Percentiles rank a stretch among this genome's conserved stretches.
These are phyloP conservation scores for Tetranychus cinnabarinus DNA, from an alignment of 1,140 invertebrate genomes.

Conservation along the genomic window DNA sequence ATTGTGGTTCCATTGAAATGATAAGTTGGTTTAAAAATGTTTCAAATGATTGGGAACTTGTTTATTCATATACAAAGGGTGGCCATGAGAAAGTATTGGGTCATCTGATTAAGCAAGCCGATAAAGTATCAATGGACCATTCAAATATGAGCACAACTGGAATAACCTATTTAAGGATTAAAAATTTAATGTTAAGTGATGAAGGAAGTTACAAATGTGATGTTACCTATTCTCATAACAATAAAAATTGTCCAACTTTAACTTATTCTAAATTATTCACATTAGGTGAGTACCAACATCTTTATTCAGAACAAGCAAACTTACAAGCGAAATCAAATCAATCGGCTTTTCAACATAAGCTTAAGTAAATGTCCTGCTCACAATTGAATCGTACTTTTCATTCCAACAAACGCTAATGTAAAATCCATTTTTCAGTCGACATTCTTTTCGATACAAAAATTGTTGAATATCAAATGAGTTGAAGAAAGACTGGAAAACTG, in stretches of 20 bases:
- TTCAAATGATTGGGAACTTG: constrained; percentile 12
- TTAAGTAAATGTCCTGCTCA: too few species aligned
- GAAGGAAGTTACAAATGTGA: constrained; percentile 62
- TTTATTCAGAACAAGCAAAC: too few species aligned
- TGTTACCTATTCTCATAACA: constrained; percentile 35
- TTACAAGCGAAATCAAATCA: too few species aligned
- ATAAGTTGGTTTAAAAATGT: constrained; percentile 15
- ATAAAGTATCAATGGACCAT: constrained; percentile 2
- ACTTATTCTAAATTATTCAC: constrained; percentile 9
- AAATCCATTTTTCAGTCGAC: too few species aligned
- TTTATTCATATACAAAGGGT: constrained; percentile 12
- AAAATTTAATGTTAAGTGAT: constrained; percentile 37
- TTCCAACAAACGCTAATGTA: too few species aligned
- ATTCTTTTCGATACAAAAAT: too few species aligned
- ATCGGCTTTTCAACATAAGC: too few species aligned
- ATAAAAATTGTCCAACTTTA: constrained; percentile 10
- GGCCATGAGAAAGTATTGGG: constrained; percentile 12
- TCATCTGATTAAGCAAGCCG: constrained; percentile 3
- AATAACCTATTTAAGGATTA: constrained; percentile 11
- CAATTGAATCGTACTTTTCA: too few species aligned
- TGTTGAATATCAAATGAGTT: too few species aligned
- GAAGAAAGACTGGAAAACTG: too few species aligned
- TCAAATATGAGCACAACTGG: constrained; percentile 1
- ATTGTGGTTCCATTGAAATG: constrained; percentile 15
- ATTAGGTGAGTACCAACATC: constrained; percentile 3